A percentile compares a stretch with the other conserved stretches of the same genome.
Evolutionary conservation across 2,797 vertebrate genomes (phyloP).

Genomic region (Toxotes lorentzi): DNA sequence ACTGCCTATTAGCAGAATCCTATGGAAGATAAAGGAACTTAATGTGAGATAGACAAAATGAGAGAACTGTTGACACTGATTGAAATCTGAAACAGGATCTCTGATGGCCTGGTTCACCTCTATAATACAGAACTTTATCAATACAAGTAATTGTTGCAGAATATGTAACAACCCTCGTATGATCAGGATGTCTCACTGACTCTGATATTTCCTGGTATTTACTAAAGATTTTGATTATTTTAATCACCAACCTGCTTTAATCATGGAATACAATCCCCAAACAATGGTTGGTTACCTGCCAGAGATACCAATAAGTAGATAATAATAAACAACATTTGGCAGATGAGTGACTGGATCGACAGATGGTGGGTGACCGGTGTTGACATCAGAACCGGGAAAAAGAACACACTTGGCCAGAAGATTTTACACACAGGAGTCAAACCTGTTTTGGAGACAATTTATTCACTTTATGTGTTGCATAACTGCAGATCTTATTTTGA

Average conservation of each 20-base stretch:
- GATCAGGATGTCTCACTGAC: slow-evolving; percentile 9
- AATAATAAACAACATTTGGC: slow-evolving; percentile 65
- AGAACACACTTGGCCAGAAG: slow-evolving; percentile 40
- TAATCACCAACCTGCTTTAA: slow-evolving; percentile 41
- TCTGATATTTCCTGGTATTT: slow-evolving; percentile 43
- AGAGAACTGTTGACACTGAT: slow-evolving; percentile 19
- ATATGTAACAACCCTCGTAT: neutral
- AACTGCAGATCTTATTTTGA: slow-evolving; percentile 43
- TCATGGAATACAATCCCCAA: slow-evolving; percentile 50
- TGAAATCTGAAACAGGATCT: slow-evolving; percentile 30
- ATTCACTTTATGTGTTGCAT: slow-evolving; percentile 43
- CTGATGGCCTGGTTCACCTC: slow-evolving; percentile 23
- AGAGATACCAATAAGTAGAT: slow-evolving; percentile 63
- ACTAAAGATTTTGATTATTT: slow-evolving; percentile 45
- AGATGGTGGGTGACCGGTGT: slow-evolving; percentile 66
- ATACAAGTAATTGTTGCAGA: slow-evolving; percentile 5
- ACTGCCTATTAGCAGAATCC: neutral
- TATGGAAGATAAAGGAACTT: neutral
- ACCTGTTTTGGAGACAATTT: slow-evolving; percentile 43
- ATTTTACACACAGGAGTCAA: slow-evolving; percentile 45
- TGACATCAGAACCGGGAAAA: slow-evolving; percentile 55
- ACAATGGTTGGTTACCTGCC: slow-evolving; percentile 74
- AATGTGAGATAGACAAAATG: neutral
- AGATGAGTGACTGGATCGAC: slow-evolving; percentile 54
- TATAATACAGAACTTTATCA: slow-evolving; percentile 19